A percentile compares a stretch with the other conserved stretches of the same genome.
These are phyloP conservation scores for Drosophila recens DNA, from an alignment of 2,888 invertebrate genomes.

Conservation along the genomic window DNA sequence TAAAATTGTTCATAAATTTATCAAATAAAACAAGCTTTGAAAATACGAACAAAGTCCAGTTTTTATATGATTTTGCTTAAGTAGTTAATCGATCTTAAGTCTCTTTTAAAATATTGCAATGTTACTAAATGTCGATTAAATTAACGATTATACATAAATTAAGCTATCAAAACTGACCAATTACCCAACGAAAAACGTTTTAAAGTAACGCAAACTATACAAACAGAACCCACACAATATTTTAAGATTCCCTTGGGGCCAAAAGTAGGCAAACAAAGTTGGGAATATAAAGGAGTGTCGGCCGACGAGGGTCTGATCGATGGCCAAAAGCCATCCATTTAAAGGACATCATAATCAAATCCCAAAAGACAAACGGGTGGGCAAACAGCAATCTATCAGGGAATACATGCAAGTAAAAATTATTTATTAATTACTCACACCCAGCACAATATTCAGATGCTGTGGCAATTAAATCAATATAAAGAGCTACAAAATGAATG, in stretches of 20 bases:
- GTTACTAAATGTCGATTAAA: background rate
- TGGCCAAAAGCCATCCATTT: conserved; percentile 57
- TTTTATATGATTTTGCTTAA: no score
- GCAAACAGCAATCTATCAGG: conserved; percentile 53
- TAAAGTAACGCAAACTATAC: conserved; percentile 4
- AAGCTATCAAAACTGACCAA: background rate
- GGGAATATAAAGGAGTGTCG: background rate
- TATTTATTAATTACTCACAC: conserved; percentile 74
- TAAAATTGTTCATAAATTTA: background rate
- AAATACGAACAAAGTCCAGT: background rate
- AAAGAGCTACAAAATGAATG: conserved; percentile 65
- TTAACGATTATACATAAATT: conserved; percentile 1
- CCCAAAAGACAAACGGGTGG: conserved; percentile 37
- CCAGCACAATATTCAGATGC: conserved; percentile 34
- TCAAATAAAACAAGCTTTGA: background rate
- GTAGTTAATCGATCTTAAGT: background rate
- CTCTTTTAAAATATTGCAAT: background rate
- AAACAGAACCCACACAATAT: background rate
- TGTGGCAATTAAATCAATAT: conserved; percentile 67
- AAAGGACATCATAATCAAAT: conserved; percentile 64
- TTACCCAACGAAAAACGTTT: conserved; percentile 2
- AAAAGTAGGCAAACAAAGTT: conserved; percentile 5
- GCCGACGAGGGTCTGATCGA: conserved; percentile 27
- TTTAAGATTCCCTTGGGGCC: conserved; percentile 1
- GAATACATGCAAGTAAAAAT: conserved; percentile 53